A percentile compares a stretch with the other conserved stretches of the same genome.
Conservation (phyloP, 2,797 vertebrate genomes). For the Betta splendens region DNA sequence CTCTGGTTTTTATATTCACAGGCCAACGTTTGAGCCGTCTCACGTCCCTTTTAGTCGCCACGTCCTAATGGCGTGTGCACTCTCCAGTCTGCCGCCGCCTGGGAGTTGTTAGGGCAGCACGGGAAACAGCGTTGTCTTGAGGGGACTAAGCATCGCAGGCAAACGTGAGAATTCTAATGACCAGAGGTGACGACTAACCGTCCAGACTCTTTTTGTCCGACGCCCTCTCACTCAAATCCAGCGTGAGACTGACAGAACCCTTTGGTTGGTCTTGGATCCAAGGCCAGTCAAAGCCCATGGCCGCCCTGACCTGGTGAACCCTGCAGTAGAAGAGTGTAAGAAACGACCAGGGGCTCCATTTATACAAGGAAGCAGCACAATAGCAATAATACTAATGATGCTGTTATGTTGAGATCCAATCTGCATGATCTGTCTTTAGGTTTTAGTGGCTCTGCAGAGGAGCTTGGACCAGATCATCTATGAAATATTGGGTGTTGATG, state of each 20-base stretch:
- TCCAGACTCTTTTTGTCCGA: constrained; percentile 57
- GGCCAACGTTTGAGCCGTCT: constrained; percentile 56
- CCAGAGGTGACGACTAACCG: constrained; percentile 63
- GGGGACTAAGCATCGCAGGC: constrained; percentile 81
- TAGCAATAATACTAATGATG: background rate
- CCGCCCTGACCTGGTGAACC: constrained; percentile 57
- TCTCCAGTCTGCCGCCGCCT: constrained; percentile 64
- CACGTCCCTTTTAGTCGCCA: background rate
- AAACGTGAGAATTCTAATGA: constrained; percentile 85
- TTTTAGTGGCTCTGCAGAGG: constrained; percentile 15
- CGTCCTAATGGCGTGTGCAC: constrained; percentile 33
- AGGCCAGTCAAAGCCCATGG: constrained; percentile 66
- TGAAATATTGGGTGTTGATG: constrained; percentile 12
- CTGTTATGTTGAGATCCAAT: too few relatives aligned
- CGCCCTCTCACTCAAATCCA: constrained; percentile 63
- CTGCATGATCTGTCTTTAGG: too few relatives aligned
- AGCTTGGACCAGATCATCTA: constrained; percentile 7
- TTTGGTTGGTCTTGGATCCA: constrained; percentile 68
- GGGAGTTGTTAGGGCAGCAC: constrained; percentile 65
- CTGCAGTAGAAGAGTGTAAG: constrained; percentile 53
- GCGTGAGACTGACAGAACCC: constrained; percentile 58
- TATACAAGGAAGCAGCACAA: constrained; percentile 31
- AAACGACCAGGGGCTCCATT: constrained; percentile 63
- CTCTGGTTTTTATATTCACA: constrained; percentile 71
- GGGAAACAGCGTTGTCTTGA: constrained; percentile 82